A percentile compares a stretch with the other conserved stretches of the same genome.
Conservation (phyloP, 2,888 invertebrate genomes). For the Pyrrhia umbra region DNA sequence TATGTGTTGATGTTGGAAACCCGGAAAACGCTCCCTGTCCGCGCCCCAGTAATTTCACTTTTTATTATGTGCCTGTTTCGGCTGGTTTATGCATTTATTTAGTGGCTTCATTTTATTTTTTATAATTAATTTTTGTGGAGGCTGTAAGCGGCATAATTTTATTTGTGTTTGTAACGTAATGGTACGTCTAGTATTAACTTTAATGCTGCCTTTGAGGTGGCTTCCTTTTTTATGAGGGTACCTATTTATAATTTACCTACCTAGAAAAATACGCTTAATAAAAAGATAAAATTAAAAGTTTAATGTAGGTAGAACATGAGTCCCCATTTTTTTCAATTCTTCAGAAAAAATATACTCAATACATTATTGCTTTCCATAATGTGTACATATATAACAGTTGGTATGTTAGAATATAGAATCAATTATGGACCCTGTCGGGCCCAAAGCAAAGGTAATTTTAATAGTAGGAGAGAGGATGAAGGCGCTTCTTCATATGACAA, state of each 20-base stretch:
- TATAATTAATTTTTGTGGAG: slow-evolving; percentile 57
- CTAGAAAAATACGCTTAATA: too few relatives aligned
- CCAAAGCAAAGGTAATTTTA: too few relatives aligned
- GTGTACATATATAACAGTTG: too few relatives aligned
- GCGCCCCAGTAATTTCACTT: slow-evolving; percentile 82
- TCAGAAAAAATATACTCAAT: too few relatives aligned
- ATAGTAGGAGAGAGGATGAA: too few relatives aligned
- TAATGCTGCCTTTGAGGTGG: not conserved
- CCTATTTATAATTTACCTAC: too few relatives aligned
- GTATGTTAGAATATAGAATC: too few relatives aligned
- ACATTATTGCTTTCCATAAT: too few relatives aligned
- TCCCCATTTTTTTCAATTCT: too few relatives aligned
- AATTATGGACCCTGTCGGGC: too few relatives aligned
- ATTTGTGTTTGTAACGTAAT: slow-evolving; percentile 35
- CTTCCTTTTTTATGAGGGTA: not conserved
- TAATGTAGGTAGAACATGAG: too few relatives aligned
- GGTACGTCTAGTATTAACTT: not conserved
- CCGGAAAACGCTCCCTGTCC: slow-evolving; percentile 83
- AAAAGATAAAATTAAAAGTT: not conserved
- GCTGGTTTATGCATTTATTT: slow-evolving; percentile 68
- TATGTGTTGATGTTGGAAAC: slow-evolving; percentile 86
- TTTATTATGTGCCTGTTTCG: slow-evolving; percentile 77
- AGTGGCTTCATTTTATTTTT: slow-evolving; percentile 56
- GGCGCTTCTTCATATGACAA: not conserved
- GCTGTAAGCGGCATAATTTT: slow-evolving; percentile 35